phyloP scores from a whole-genome alignment of 1,140 invertebrate genomes.

The Lineus longissimus region DNA sequence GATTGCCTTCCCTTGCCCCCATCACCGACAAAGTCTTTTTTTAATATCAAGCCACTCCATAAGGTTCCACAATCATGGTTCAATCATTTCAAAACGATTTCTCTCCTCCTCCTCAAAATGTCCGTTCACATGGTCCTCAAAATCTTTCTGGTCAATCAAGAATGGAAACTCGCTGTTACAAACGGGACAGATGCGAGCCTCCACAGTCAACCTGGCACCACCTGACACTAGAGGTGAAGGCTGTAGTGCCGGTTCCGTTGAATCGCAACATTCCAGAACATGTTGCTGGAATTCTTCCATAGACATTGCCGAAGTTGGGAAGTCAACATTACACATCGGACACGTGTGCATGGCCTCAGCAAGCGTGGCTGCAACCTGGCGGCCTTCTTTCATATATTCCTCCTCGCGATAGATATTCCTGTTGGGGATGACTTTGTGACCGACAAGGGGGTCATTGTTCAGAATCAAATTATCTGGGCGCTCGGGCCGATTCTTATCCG shows the following conservation, averaged over 20 bases:
- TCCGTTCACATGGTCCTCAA: background rate
- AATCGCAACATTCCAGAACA: background rate
- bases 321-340: background rate
- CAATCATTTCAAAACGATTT: no score
- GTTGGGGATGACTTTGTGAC: background rate
- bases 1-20: no score
- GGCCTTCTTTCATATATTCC: background rate
- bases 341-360: background rate
- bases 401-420: background rate
- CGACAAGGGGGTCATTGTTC: background rate
- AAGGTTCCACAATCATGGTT: no score
- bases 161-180: background rate
- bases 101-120: slow-evolving; percentile 3
- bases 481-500: background rate
- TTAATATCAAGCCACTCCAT: no score
- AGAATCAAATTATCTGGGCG: background rate
- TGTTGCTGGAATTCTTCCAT: slow-evolving; percentile 5
- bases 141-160: background rate
- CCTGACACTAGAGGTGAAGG: background rate
- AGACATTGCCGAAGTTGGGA: background rate
- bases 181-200: slow-evolving; percentile 1
- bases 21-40: no score
- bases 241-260: background rate
- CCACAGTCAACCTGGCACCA: background rate
- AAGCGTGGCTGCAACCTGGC: background rate